These are phyloP conservation scores for Odontamblyopus lacepedii DNA, from an alignment of 2,797 vertebrate species.

Conservation along the genomic window DNA sequence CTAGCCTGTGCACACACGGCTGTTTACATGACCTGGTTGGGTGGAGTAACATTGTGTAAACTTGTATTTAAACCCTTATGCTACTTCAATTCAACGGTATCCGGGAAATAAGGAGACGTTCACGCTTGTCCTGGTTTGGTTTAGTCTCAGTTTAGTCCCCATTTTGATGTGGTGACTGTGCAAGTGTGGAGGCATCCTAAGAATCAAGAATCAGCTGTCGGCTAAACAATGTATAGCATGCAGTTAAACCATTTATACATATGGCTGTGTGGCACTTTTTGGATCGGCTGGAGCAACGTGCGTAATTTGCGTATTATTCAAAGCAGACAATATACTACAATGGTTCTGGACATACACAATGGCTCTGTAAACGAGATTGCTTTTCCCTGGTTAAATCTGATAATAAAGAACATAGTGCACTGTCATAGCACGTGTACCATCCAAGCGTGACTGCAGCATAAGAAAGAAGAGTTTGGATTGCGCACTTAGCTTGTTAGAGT, in stretches of 20 bases:
- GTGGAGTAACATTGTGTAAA: constrained; percentile 52
- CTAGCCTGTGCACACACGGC: background rate
- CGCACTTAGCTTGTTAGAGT: too few species aligned
- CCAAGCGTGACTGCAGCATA: constrained; percentile 23
- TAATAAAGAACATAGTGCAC: background rate
- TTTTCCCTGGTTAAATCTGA: background rate
- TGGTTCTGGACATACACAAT: too few species aligned
- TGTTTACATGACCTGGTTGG: constrained; percentile 25
- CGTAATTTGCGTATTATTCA: too few species aligned
- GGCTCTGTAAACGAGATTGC: background rate
- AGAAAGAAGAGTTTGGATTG: too few species aligned
- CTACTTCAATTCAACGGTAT: constrained; percentile 20
- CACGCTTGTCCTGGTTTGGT: background rate
- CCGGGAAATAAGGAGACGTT: constrained; percentile 31
- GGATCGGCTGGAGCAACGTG: too few species aligned
- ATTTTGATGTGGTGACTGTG: too few species aligned
- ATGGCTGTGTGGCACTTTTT: too few species aligned
- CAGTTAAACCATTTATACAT: background rate
- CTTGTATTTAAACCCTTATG: background rate
- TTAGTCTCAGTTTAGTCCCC: too few species aligned
- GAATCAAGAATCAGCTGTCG: background rate
- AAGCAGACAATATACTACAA: too few species aligned
- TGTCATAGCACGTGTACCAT: background rate
- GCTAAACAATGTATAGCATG: background rate
- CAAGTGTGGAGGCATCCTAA: background rate